Evolutionary conservation across 2,113 vertebrate genomes (phyloP), one percentile per base, ranked within the genome.

Genomic region (Nicator chloris): DNA sequence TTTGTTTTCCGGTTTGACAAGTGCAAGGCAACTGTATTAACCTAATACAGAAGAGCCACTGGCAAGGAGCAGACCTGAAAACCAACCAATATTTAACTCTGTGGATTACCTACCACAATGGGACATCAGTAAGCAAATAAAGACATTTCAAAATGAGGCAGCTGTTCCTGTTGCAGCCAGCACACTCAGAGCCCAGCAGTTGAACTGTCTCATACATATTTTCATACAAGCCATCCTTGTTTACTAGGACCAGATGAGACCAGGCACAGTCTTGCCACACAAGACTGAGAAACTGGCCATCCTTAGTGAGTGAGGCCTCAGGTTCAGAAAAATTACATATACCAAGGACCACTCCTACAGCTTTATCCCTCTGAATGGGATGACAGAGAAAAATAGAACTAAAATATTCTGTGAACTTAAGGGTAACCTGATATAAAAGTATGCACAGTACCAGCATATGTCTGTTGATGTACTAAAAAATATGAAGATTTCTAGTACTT

Each of bases 21-120:
- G 88, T 96, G 91, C 88, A 92, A 83, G 60, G 37, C 94, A 96
- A 93, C 91, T 92, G 92, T 64, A 91, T 83, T 39, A 88, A 86
- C 76, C 83, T 84, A 88, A 86, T 56, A 81, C 10, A 92, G 91
- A 78, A 92, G 86, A 35, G 71, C 27, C 0, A 0, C 64, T 94
- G 94, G 91, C 88, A 95, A 92, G 50, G 21, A 88, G 47, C 13
- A 95, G 86, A 68, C 64, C 86, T 78, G 60, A 93, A 88, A 94
- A 19, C 15, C 64, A 86, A 88, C 39, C 49, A 68, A 2, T 39
- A 64, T 40, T 76, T 56, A 81, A 86, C 80, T 81, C 60, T 0
- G 0, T 37, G 80, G 80, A 93, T 91, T 90, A 94, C 69, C 68
- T 93, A 66, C 47, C 33, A 90, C 80, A 95, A 71, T 1, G 1